These are phyloP conservation scores for Melanostoma scalare DNA, from an alignment of 2,888 invertebrate genomes.

Conservation along the genomic window DNA sequence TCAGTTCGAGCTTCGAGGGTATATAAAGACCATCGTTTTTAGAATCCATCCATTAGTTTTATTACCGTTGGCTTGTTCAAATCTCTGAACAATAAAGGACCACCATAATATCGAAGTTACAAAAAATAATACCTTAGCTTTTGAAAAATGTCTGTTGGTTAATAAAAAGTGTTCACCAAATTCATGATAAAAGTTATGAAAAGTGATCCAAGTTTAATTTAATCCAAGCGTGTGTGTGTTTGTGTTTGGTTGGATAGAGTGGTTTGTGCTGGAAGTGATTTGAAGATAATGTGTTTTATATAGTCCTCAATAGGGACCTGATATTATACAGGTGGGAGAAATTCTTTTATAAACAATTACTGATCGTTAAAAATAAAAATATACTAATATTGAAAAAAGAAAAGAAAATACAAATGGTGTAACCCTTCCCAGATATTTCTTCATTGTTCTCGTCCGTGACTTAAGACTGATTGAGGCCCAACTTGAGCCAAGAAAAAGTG, in stretches of 20 bases:
- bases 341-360: neutral
- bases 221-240: slow-evolving; percentile 25
- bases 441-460: too few relatives aligned
- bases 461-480: too few relatives aligned
- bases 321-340: slow-evolving; percentile 58
- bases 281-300: slow-evolving; percentile 57
- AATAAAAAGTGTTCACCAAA: slow-evolving; percentile 30
- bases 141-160: slow-evolving; percentile 60
- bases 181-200: slow-evolving; percentile 40
- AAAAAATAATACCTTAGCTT: neutral
- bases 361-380: neutral
- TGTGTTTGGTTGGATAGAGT: slow-evolving; percentile 22
- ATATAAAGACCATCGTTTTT: slow-evolving; percentile 53
- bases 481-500: too few relatives aligned
- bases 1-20: slow-evolving; percentile 23
- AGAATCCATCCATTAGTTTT: slow-evolving; percentile 64
- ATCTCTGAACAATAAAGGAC: slow-evolving; percentile 43
- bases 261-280: slow-evolving; percentile 48
- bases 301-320: slow-evolving; percentile 65
- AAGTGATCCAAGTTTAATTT: slow-evolving; percentile 44
- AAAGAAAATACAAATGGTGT: too few relatives aligned
- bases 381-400: neutral
- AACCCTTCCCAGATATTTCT: too few relatives aligned
- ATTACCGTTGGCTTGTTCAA: slow-evolving; percentile 52
- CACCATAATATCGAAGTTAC: neutral